phyloP scores from a whole-genome alignment of 2,888 invertebrate species.

The Ectemnius lituratus region DNA sequence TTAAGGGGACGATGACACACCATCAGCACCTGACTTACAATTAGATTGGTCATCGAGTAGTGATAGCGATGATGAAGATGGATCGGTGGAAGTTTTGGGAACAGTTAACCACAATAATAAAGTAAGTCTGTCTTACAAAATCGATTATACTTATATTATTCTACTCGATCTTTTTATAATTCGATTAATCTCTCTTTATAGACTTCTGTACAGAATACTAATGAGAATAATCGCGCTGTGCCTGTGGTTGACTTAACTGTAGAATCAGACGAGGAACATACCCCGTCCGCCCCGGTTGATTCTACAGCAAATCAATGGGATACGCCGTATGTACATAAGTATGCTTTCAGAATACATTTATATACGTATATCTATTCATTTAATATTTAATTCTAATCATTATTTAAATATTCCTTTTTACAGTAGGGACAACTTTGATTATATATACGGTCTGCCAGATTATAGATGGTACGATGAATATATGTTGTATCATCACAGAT shows the following conservation, averaged over 20 bases:
- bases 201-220: constrained; percentile 56
- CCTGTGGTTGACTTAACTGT: constrained; percentile 81
- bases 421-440: constrained; percentile 60
- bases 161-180: background rate
- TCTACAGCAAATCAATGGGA: constrained; percentile 55
- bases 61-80: constrained; percentile 83
- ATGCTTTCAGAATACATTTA: constrained; percentile 19
- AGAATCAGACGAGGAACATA: constrained; percentile 80
- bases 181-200: constrained; percentile 16
- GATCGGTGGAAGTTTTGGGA: constrained; percentile 77
- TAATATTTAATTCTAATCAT: background rate
- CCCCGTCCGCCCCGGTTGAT: constrained; percentile 53
- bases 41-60: constrained; percentile 86
- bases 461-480: constrained; percentile 53
- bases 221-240: constrained; percentile 76
- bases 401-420: constrained; percentile 19
- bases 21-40: constrained; percentile 87
- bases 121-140: constrained; percentile 45
- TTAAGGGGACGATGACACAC: constrained; percentile 76
- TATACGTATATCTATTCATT: background rate
- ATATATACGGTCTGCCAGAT: constrained; percentile 58
- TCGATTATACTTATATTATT: background rate
- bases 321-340: constrained; percentile 63
- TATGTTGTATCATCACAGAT: constrained; percentile 58
- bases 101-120: constrained; percentile 68